A percentile compares a stretch with the other conserved stretches of the same genome.
These are phyloP conservation scores for Macrobrachium rosenbergii DNA, from an alignment of 1,140 invertebrate genomes.

Conservation along the genomic window DNA sequence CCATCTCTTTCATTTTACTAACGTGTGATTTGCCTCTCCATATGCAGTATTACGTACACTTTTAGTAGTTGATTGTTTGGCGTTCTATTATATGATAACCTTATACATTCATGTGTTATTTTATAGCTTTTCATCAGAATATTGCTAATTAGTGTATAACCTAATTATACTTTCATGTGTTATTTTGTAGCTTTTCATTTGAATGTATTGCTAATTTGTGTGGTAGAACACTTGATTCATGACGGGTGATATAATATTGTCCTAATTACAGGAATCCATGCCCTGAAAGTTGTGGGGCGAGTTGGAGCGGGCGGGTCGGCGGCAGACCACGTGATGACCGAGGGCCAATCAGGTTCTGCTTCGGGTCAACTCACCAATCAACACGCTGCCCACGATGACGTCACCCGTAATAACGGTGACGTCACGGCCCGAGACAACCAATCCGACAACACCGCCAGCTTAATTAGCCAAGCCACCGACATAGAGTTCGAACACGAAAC, in stretches of 20 bases:
- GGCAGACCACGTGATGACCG: conserved; percentile 58
- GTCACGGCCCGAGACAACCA: conserved; percentile 51
- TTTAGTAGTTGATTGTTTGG: too few relatives aligned
- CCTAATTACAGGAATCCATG: conserved; percentile 62
- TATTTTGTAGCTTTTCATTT: too few relatives aligned
- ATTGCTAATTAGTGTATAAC: too few relatives aligned
- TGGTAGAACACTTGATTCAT: neutral
- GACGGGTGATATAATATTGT: neutral
- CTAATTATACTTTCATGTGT: too few relatives aligned
- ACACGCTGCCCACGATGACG: conserved; percentile 54
- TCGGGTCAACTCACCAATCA: conserved; percentile 50
- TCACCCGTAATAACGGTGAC: conserved; percentile 48
- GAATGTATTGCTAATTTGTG: too few relatives aligned
- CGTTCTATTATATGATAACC: too few relatives aligned
- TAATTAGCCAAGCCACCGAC: conserved; percentile 67
- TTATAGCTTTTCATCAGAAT: neutral
- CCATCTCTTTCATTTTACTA: too few relatives aligned
- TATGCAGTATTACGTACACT: too few relatives aligned
- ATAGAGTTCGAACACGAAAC: conserved; percentile 88
- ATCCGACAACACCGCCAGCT: conserved; percentile 40
- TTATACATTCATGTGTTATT: neutral
- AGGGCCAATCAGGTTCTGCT: conserved; percentile 47
- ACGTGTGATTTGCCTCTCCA: too few relatives aligned
- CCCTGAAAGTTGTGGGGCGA: conserved; percentile 66
- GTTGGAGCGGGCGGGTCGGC: conserved; percentile 64